Base-by-base conservation (phyloP, 1,140 invertebrate species). In the Drosophila dunni region DNA sequence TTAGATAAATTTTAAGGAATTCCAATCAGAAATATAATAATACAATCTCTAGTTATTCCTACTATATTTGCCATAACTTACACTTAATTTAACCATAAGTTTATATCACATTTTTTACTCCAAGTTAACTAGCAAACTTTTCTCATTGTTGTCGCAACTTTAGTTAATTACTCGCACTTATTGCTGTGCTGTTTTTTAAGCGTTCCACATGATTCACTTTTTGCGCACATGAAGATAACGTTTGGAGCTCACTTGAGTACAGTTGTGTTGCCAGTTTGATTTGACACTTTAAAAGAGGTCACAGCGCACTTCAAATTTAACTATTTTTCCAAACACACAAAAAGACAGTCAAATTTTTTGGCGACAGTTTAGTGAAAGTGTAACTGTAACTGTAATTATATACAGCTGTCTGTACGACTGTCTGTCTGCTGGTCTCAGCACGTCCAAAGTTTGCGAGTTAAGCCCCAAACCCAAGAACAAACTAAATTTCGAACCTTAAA, bases 371-470 rank as follows among this genome's bases (percentile, higher is more conserved):
- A 86, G 82, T 86, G 83, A 86, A 86, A 86, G 82, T 88, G 79
- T 86, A 86, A 88, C 82, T 83, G 82, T 78, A 75, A 81, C 82
- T 85, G 82, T 88, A 88, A 88, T 88, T 88, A 88, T 89, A 88
- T 84, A 84, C 84, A 88, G 80, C 70, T 78, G 62, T 10, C 66
- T 63, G 73, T 71, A 29, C 60, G 71, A 24, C 69, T 58, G 61
- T 65, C 17, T 77, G 69, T 69, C 40, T 74, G 64, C 15, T 54
- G 57, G 56, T 36, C 46, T 34, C 13, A 11, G 50, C 66, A 75
- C 80, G 81, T 83, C 63, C 80, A 53, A 48, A 13, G 60, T 64
- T 51, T 73, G 70, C 36, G 70, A 84, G 81, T 86, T 86, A 75
- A 75, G 75, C 68, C 50, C 17, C 60, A 76, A 63, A 46, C 24